These are phyloP conservation scores for Hydrolagus affinis DNA, from an alignment of 2,113 vertebrate genomes.

Conservation along the genomic window DNA sequence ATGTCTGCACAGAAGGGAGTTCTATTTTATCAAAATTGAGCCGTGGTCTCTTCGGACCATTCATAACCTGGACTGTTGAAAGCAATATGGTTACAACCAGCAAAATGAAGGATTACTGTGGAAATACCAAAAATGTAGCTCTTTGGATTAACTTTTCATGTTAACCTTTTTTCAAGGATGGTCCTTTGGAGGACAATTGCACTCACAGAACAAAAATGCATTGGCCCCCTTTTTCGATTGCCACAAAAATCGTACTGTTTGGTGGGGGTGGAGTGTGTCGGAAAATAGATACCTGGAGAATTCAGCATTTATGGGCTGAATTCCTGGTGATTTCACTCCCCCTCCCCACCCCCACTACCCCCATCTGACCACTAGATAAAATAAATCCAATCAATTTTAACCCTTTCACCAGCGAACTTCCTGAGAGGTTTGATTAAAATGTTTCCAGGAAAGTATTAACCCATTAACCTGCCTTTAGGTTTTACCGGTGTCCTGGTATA, in stretches of 20 bases:
- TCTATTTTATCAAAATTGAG: slow-evolving; percentile 14
- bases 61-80: slow-evolving; percentile 35
- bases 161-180: not conserved
- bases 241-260: not conserved
- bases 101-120: slow-evolving; percentile 59
- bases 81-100: slow-evolving; percentile 75
- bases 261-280: not conserved
- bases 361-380: no score
- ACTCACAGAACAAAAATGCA: slow-evolving; percentile 7
- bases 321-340: not conserved
- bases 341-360: no score
- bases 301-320: not conserved
- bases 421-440: not conserved
- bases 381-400: not conserved
- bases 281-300: not conserved
- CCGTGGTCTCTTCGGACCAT: not conserved
- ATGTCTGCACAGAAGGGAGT: slow-evolving; percentile 18
- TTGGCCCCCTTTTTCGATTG: no score
- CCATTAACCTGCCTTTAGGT: not conserved
- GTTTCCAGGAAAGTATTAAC: not conserved
- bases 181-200: not conserved
- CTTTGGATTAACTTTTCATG: slow-evolving; percentile 6
- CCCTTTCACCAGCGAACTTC: not conserved
- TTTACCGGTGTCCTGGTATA: not conserved
- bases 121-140: slow-evolving; percentile 52